Conservation (phyloP, 1,140 invertebrate genomes). For the Leucophenga varia region DNA sequence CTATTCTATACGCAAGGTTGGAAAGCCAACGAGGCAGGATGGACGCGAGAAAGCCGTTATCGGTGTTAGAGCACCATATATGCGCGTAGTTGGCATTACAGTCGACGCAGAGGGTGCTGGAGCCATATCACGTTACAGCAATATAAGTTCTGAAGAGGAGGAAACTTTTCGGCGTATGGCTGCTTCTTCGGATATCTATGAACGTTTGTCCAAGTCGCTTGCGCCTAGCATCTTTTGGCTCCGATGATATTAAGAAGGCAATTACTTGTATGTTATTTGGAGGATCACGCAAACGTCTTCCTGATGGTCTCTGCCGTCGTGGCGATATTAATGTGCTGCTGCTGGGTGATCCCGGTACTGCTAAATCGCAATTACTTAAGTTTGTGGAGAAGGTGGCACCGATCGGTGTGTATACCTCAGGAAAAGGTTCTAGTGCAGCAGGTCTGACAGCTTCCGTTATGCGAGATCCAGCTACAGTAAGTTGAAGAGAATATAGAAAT, state of each 20-base stretch:
- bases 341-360: conserved; percentile 97
- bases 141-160: conserved; percentile 84
- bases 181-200: conserved; percentile 82
- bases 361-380: conserved; percentile 97
- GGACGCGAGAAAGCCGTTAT: conserved; percentile 84
- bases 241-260: conserved; percentile 94
- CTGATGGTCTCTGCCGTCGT: conserved; percentile 91
- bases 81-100: conserved; percentile 90
- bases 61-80: conserved; percentile 90
- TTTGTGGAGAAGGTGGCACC: conserved; percentile 97
- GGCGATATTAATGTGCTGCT: conserved; percentile 97
- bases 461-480: conserved; percentile 87
- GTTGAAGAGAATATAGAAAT: not conserved
- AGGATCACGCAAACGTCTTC: conserved; percentile 85
- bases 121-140: conserved; percentile 58
- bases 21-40: conserved; percentile 62
- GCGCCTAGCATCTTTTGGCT: conserved; percentile 98
- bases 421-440: conserved; percentile 98
- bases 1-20: conserved; percentile 93
- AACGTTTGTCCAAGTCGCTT: conserved; percentile 86
- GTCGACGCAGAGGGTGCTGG: conserved; percentile 82
- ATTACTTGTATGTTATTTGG: conserved; percentile 96
- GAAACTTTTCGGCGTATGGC: conserved; percentile 87
- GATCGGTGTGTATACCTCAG: conserved; percentile 96
- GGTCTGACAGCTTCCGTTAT: conserved; percentile 98